phyloP scores from a whole-genome alignment of 2,888 invertebrate species.

The Tinea pellionella region DNA sequence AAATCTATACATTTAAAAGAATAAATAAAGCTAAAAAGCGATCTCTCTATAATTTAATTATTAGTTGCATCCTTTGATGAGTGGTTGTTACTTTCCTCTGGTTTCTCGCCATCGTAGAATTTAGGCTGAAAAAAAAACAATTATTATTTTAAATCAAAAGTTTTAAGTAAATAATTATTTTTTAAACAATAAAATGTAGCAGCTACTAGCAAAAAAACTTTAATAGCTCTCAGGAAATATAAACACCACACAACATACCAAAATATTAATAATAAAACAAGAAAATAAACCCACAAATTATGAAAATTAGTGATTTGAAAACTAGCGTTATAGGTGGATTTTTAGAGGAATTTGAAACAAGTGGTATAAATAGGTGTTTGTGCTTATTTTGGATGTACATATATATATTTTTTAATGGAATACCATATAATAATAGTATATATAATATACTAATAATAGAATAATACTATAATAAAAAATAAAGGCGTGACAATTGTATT shows the following conservation, averaged over 20 bases:
- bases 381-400: too few relatives aligned
- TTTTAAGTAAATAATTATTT: too few relatives aligned
- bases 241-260: too few relatives aligned
- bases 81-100: conserved; percentile 68
- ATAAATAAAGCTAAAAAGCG: neutral
- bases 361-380: too few relatives aligned
- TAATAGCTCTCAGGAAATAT: neutral
- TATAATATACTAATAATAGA: too few relatives aligned
- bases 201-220: neutral
- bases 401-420: too few relatives aligned
- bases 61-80: conserved; percentile 57
- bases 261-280: neutral
- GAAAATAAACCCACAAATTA: conserved; percentile 4
- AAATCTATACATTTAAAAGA: too few relatives aligned
- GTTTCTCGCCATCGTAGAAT: conserved; percentile 74
- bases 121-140: conserved; percentile 62
- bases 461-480: too few relatives aligned
- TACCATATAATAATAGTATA: too few relatives aligned
- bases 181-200: too few relatives aligned
- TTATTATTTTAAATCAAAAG: neutral
- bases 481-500: too few relatives aligned
- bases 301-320: neutral
- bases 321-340: neutral
- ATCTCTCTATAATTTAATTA: neutral
- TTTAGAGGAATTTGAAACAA: too few relatives aligned